phyloP scores from a whole-genome alignment of 30 jellyfish, hydroid and myxozoan genomes.

The Clytia hemisphaerica region DNA sequence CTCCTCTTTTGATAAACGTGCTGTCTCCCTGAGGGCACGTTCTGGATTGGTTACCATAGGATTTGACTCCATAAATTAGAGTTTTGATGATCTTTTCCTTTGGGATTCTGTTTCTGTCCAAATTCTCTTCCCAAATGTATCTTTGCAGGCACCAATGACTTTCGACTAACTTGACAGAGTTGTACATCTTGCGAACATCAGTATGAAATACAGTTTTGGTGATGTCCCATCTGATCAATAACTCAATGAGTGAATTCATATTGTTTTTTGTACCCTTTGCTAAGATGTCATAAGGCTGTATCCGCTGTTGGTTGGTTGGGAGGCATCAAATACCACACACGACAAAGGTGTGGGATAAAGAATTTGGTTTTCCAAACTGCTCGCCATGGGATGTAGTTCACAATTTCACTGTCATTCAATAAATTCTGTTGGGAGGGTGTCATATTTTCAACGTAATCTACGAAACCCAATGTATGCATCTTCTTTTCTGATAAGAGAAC shows the following conservation, averaged over 20 bases:
- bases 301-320: not conserved
- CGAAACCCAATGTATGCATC: not conserved
- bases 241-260: not conserved
- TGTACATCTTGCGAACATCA: not conserved
- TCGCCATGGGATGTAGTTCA: not conserved
- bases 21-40: not conserved
- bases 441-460: not conserved
- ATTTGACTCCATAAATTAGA: not conserved
- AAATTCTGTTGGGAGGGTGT: not conserved
- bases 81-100: conserved; percentile 8
- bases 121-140: not conserved
- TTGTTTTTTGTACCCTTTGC: not conserved
- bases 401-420: not conserved
- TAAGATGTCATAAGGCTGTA: not conserved
- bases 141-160: not conserved
- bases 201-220: not conserved
- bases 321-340: not conserved
- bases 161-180: not conserved
- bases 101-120: not conserved
- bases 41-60: not conserved
- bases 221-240: not conserved
- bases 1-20: not conserved
- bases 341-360: not conserved
- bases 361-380: not conserved
- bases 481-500: not conserved